These are phyloP conservation scores for Ceratotherium simum DNA, from an alignment of 2,113 vertebrate species.

Conservation along the genomic window DNA sequence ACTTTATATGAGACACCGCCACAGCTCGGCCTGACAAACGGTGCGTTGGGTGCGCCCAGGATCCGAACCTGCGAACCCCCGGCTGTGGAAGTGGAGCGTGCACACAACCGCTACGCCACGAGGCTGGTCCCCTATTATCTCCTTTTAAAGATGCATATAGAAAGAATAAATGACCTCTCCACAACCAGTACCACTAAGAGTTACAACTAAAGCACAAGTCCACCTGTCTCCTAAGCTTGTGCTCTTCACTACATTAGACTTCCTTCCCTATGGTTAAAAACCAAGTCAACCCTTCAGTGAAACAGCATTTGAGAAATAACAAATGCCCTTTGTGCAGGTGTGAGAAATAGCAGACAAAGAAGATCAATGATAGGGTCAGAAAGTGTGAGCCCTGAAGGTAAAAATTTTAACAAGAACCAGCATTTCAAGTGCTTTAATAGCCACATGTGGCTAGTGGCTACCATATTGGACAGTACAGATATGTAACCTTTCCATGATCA, in stretches of 20 bases:
- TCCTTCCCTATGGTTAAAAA: neutral
- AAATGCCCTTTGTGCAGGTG: neutral
- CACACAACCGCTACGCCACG: no score
- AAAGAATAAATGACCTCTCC: neutral
- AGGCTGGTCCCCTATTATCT: neutral
- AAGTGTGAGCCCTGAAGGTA: neutral
- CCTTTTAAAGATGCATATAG: neutral
- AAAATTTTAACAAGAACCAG: neutral
- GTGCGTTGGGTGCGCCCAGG: no score
- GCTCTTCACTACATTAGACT: neutral
- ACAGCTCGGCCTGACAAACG: no score
- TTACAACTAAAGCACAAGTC: neutral
- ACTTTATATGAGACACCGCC: no score
- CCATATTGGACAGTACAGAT: neutral
- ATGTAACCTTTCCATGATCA: neutral
- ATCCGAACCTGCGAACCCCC: no score
- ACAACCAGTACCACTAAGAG: neutral
- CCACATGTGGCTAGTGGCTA: neutral
- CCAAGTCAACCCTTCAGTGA: neutral
- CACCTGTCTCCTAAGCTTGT: neutral
- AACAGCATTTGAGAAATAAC: neutral
- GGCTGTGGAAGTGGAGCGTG: no score
- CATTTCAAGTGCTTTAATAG: neutral
- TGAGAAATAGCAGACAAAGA: neutral
- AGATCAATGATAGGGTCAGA: neutral